phyloP scores from a whole-genome alignment of 2,797 vertebrate genomes.

The Chaunax sp. region DNA sequence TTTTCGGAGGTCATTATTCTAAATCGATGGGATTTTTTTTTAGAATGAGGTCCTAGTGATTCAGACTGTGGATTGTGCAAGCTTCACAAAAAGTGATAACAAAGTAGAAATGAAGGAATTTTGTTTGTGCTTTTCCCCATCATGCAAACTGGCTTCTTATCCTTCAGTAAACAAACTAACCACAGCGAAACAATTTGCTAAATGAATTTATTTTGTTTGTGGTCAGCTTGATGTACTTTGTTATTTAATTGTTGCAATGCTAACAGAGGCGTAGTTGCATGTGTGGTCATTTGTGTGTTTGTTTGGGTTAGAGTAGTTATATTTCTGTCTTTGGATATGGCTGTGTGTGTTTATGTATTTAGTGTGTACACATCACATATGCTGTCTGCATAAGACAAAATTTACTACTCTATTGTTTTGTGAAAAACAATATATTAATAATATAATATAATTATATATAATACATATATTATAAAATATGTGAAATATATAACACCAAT shows the following conservation, averaged over 20 bases:
- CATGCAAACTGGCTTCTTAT: conserved; percentile 11
- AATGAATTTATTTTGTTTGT: background rate
- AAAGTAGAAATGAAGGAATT: conserved; percentile 12
- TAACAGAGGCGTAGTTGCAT: background rate
- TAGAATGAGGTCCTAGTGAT: background rate
- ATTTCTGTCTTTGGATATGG: background rate
- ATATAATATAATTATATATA: no score
- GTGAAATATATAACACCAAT: conserved; percentile 54
- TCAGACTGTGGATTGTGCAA: background rate
- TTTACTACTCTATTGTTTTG: conserved; percentile 60
- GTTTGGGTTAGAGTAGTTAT: no score
- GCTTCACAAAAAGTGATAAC: background rate
- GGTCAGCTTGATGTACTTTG: background rate
- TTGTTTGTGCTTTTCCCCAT: background rate
- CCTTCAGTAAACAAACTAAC: conserved; percentile 1
- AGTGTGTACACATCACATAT: background rate
- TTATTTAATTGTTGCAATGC: background rate
- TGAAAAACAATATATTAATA: conserved; percentile 70
- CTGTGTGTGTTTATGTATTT: background rate
- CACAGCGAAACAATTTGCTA: background rate
- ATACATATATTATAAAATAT: no score
- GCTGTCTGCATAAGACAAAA: conserved; percentile 50
- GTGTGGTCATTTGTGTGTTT: no score
- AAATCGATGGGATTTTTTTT: background rate
- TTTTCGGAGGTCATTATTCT: background rate